These are phyloP conservation scores for Diceros bicornis DNA, from an alignment of 2,797 vertebrate genomes.

Conservation along the genomic window DNA sequence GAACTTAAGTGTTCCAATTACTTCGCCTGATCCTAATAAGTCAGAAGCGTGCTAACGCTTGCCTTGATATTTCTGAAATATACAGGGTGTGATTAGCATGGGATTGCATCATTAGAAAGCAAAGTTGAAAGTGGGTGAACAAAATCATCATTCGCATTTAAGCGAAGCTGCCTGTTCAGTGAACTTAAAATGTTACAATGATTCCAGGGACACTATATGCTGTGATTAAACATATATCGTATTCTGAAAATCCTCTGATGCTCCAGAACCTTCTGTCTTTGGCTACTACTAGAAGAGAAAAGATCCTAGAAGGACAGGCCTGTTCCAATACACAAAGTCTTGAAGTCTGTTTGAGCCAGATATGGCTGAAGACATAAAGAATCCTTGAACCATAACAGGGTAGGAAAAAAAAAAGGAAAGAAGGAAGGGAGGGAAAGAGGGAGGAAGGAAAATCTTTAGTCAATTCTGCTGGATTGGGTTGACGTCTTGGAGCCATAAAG, in stretches of 20 bases:
- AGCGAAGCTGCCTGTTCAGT: conserved; percentile 68
- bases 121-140: conserved; percentile 70
- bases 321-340: background rate
- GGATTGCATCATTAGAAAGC: conserved; percentile 78
- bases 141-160: conserved; percentile 69
- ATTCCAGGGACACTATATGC: conserved; percentile 5
- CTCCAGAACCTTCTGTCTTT: conserved; percentile 49
- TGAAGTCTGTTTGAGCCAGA: conserved; percentile 38
- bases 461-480: conserved; percentile 51
- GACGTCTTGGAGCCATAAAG: conserved; percentile 19
- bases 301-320: conserved; percentile 24
- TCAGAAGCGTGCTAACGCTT: conserved; percentile 69
- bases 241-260: conserved; percentile 44
- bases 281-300: conserved; percentile 23
- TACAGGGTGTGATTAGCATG: conserved; percentile 74
- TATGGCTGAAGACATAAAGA: conserved; percentile 65
- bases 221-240: background rate
- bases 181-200: conserved; percentile 45
- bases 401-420: background rate
- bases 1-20: conserved; percentile 82
- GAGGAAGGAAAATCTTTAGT: background rate
- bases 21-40: conserved; percentile 80
- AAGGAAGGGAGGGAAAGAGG: background rate
- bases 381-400: background rate
- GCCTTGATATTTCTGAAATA: conserved; percentile 81